Base-by-base conservation (phyloP, 2,888 invertebrate genomes). In the Coleophora deauratella region DNA sequence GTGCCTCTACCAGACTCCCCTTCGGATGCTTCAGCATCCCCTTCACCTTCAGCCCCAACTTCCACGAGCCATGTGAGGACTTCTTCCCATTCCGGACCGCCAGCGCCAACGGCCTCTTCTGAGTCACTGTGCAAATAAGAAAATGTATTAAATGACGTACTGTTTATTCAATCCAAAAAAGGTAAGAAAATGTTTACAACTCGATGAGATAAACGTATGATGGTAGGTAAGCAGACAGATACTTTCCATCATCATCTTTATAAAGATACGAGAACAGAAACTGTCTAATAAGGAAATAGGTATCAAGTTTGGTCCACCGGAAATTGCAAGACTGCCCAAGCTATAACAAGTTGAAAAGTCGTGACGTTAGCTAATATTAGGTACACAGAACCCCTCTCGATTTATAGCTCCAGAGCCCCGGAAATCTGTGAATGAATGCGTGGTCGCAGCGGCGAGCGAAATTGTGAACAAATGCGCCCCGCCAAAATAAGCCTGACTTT, bases 41-140 rank as follows among this genome's bases (percentile, higher is more conserved):
- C 75, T 47, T 84, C 93, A 10, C 92, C 90, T 47, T 91, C 95
- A 6, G 91, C 95, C 63, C 91, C 96, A 6, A 97, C 95, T 81
- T 97, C 96, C 50, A 97, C 89, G 51, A 97, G 82, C 96, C 96
- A 97, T 14, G 95, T 93, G 66, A 97, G 92, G 40, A 97, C 91
- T 77, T 97, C 97, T 65, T 94, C 92, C 55, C 91, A 84, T 0
- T 79, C 82, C 1, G 82, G 76, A 10, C 82, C 81, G 3, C 75
- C 81, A 8, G 81, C 73, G 3, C 82, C 76, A 34, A 66, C 64
- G 36, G 49, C 67, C 43, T 79, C 81, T 49, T 78, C 82, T n/a
- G 63, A 49, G 12, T 76, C 74, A 43, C 82, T 82, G 53, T 37
- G 42, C 28, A 61, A 46, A 31, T 3, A 31, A 9, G n/a, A 31